Conservation (phyloP, 2,113 vertebrate species). For the Saccopteryx leptura region DNA sequence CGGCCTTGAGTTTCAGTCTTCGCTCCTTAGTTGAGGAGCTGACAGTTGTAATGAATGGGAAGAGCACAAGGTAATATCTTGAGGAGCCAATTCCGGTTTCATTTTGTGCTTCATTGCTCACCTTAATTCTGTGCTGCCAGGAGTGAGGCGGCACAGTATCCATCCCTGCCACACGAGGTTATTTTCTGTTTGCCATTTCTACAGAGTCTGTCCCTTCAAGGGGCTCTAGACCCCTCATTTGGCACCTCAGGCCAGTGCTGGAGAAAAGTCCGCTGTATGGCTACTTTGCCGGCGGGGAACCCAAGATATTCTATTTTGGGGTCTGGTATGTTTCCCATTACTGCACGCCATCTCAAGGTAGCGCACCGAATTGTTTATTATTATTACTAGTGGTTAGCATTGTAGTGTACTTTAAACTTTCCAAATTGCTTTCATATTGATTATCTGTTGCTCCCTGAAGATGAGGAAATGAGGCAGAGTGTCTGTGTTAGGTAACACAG, state of each 20-base stretch:
- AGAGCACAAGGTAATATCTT: not conserved
- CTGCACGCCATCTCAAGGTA: constrained; percentile 25
- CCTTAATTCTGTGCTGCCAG: not conserved
- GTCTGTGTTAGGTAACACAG: not conserved
- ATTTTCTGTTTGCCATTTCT: not conserved
- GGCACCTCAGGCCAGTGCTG: not conserved
- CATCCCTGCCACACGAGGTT: too few species aligned
- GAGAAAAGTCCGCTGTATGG: not conserved
- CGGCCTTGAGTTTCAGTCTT: constrained; percentile 6
- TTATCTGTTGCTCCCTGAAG: not conserved
- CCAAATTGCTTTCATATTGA: not conserved
- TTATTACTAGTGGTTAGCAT: constrained; percentile 22
- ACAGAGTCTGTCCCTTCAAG: not conserved
- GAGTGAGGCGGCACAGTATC: not conserved
- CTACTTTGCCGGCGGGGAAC: not conserved
- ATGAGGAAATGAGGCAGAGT: not conserved
- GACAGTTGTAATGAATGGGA: not conserved
- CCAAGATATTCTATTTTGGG: not conserved
- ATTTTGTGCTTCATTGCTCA: constrained; percentile 30
- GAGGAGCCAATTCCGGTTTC: constrained; percentile 32
- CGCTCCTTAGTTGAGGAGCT: not conserved
- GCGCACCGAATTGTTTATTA: not conserved
- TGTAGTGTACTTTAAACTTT: not conserved
- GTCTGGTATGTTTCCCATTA: not conserved
- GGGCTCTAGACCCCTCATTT: not conserved